Evolutionary conservation across 2,888 invertebrate species (phyloP), one percentile per base, ranked within the genome.

Genomic region (Lasius platythorax): DNA sequence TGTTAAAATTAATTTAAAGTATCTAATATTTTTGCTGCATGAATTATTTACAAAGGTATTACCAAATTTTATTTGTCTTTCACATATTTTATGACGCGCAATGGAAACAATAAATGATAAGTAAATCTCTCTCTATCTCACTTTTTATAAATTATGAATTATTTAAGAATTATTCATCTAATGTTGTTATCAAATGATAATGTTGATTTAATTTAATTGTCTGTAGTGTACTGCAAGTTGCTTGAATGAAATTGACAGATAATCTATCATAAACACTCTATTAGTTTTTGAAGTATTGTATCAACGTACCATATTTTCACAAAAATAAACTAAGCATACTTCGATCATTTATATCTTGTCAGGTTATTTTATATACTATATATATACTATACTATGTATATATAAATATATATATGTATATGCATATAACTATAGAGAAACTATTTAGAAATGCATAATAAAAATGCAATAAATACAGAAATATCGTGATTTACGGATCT

Each of bases 171-270:
- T 56, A 56, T 78, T 78, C 43, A 68, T 56, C 9, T 68, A 50
- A 67, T 56, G 0, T 56, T 56, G 18, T 68, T 43, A 56, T 40
- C 12, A 12, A 68, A 11, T 4, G 4, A 50, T 53, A 66, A 70
- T n/a, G 15, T n/a, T n/a, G 5, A 56, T 70, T 15, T 15, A 15
- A 18, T 68, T 68, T 76, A 76, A 53, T 66, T 3, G 46, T 50
- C 2, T 53, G 2, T n/a, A 28, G 8, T 67, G 28, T 53, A 67
- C 1, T 37, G 46, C 18, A 76, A 56, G 12, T 40, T 37, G 4
- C 37, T 43, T 56, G 28, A 40, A 56, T 37, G n/a, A 68, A 76
- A 68, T 40, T 78, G 78, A 70, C n/a, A 70, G 53, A 78, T 70
- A 40, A 78, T 70, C n/a, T 37, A 37, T 68, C 9, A 53, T 50